Evolutionary conservation across 2,888 invertebrate species (phyloP).

Genomic region (Invenusta paracnida): DNA sequence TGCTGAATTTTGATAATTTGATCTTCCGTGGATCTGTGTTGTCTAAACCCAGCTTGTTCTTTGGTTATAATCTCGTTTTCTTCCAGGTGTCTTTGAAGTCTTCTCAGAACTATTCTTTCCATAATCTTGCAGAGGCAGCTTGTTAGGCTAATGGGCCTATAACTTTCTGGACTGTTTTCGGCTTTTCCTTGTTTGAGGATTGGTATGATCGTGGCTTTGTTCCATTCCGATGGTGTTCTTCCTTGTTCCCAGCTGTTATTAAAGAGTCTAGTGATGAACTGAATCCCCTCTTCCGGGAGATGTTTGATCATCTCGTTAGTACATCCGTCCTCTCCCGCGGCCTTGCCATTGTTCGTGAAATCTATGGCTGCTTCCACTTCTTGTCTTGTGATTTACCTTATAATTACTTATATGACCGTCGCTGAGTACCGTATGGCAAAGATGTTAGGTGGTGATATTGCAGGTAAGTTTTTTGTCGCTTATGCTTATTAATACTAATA

Average conservation of each 20-base stretch:
- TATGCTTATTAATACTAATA: no score
- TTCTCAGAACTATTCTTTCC: slow-evolving; percentile 4
- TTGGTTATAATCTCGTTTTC: not conserved
- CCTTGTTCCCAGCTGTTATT: not conserved
- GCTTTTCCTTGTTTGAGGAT: not conserved
- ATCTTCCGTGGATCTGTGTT: not conserved
- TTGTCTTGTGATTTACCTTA: no score
- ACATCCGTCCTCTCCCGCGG: not conserved
- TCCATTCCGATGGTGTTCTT: slow-evolving; percentile 2
- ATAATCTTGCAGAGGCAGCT: not conserved
- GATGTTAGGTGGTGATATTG: no score
- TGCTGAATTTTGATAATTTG: no score
- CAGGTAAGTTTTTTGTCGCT: no score
- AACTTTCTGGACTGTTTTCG: not conserved
- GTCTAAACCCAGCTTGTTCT: not conserved
- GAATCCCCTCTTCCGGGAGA: not conserved
- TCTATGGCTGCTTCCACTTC: no score
- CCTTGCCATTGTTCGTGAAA: no score
- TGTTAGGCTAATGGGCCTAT: not conserved
- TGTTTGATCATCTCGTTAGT: not conserved
- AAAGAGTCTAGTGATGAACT: not conserved
- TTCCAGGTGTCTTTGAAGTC: not conserved
- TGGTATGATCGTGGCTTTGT: not conserved
- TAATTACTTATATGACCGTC: no score
- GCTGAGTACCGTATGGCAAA: no score